These are phyloP conservation scores for Macheiramphus alcinus DNA, from an alignment of 2,113 vertebrate genomes.

Conservation along the genomic window DNA sequence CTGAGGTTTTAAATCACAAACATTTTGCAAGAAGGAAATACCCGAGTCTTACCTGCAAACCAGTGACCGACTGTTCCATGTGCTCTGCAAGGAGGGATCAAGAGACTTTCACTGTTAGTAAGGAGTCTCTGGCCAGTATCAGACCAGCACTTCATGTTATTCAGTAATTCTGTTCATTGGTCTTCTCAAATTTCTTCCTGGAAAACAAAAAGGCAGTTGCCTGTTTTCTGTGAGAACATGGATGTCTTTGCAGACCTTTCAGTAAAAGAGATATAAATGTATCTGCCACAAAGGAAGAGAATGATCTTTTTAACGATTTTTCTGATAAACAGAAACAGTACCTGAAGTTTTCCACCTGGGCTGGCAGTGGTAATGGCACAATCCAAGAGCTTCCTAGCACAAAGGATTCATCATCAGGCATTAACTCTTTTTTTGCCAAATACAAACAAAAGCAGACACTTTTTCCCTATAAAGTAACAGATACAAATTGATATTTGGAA, in stretches of 20 bases:
- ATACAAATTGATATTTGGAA: not conserved
- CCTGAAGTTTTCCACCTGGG: conserved; percentile 34
- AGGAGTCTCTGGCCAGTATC: not conserved
- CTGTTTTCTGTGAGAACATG: not conserved
- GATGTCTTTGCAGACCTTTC: not conserved
- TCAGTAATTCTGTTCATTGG: not conserved
- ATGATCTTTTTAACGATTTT: not conserved
- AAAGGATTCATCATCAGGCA: not conserved
- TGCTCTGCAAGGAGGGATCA: not conserved
- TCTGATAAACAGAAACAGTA: not conserved
- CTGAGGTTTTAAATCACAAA: not conserved
- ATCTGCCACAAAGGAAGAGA: not conserved
- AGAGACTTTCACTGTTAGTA: not conserved
- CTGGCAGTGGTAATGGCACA: conserved; percentile 40
- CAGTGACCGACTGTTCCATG: not conserved
- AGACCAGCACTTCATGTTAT: not conserved
- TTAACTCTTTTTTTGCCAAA: conserved; percentile 61
- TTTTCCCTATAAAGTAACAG: not conserved
- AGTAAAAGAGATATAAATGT: not conserved
- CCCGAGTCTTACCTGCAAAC: conserved; percentile 35
- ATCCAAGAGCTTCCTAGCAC: conserved; percentile 21
- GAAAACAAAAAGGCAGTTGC: not conserved
- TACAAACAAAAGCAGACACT: not conserved
- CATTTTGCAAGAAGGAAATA: not conserved
- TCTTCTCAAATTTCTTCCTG: conserved; percentile 4